These are phyloP conservation scores for Argynnis bischoffii DNA, from an alignment of 2,888 invertebrate genomes.

Conservation along the genomic window DNA sequence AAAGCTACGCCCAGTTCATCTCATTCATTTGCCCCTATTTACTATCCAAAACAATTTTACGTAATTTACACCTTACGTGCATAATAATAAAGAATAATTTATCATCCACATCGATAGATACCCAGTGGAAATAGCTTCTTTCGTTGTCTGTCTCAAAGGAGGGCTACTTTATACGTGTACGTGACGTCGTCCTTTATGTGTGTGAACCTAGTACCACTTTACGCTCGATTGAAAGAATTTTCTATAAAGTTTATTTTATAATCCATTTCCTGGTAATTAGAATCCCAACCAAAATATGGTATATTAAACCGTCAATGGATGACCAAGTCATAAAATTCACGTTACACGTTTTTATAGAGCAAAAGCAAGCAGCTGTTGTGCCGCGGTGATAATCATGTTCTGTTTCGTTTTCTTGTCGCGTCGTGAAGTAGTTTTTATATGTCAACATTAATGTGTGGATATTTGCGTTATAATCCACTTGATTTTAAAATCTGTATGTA, in stretches of 20 bases:
- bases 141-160: slow-evolving; percentile 46
- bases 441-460: slow-evolving; percentile 53
- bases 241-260: slow-evolving; percentile 12
- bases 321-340: slow-evolving; percentile 12
- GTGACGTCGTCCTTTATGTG: slow-evolving; percentile 44
- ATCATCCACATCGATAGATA: slow-evolving; percentile 46
- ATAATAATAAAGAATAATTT: slow-evolving; percentile 43
- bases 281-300: no score
- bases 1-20: slow-evolving; percentile 37
- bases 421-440: slow-evolving; percentile 50
- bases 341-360: slow-evolving; percentile 24
- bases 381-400: slow-evolving; percentile 67
- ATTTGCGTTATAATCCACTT: slow-evolving; percentile 35
- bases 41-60: slow-evolving; percentile 8
- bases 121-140: slow-evolving; percentile 56
- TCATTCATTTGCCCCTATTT: slow-evolving; percentile 36
- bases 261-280: slow-evolving; percentile 25
- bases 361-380: slow-evolving; percentile 62
- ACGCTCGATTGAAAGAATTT: slow-evolving; percentile 13
- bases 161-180: slow-evolving; percentile 42
- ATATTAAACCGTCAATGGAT: slow-evolving; percentile 45
- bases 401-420: slow-evolving; percentile 66
- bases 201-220: slow-evolving; percentile 39
- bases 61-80: slow-evolving; percentile 33
- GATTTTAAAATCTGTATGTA: slow-evolving; percentile 7